A percentile compares a stretch with the other conserved stretches of the same genome.
Conservation (phyloP, 2,888 invertebrate genomes). For the Epirrita christyi region DNA sequence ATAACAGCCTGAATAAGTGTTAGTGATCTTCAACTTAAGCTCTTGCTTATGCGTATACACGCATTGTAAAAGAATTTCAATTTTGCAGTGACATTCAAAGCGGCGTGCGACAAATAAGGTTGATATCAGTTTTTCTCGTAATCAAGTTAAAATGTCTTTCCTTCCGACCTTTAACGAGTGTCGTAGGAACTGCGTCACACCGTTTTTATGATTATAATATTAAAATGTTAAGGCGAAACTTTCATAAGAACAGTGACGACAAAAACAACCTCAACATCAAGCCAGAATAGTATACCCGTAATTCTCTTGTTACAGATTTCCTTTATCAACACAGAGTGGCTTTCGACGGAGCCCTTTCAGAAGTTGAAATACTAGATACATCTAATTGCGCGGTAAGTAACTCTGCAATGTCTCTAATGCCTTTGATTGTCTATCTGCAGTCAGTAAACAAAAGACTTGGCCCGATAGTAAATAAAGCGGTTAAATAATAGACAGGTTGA, state of each 20-base stretch:
- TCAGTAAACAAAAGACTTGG: slow-evolving; percentile 32
- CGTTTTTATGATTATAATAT: slow-evolving; percentile 39
- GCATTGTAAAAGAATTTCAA: slow-evolving; percentile 7
- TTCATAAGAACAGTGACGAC: slow-evolving; percentile 23
- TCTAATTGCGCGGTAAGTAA: slow-evolving; percentile 91
- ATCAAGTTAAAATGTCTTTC: slow-evolving; percentile 50
- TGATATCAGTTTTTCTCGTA: slow-evolving; percentile 32
- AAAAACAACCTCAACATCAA: slow-evolving; percentile 14
- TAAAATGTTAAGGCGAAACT: slow-evolving; percentile 52
- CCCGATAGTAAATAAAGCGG: slow-evolving; percentile 58
- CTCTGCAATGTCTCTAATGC: slow-evolving; percentile 24
- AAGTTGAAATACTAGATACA: slow-evolving; percentile 92
- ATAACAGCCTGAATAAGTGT: too few relatives aligned
- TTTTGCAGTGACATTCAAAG: slow-evolving; percentile 36
- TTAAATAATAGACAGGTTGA: slow-evolving; percentile 55
- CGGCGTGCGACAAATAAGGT: slow-evolving; percentile 17
- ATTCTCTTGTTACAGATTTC: slow-evolving; percentile 88
- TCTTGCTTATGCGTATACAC: too few relatives aligned
- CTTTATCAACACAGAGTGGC: slow-evolving; percentile 91
- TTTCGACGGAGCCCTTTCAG: slow-evolving; percentile 90
- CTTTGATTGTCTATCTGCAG: slow-evolving; percentile 31
- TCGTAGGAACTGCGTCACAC: slow-evolving; percentile 37
- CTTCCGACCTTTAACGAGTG: slow-evolving; percentile 58
- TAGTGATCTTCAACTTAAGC: too few relatives aligned
- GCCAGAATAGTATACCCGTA: slow-evolving; percentile 34